Evolutionary conservation across 64 coral and sea anemone species (phyloP).

Genomic region (Pachyseris speciosa): DNA sequence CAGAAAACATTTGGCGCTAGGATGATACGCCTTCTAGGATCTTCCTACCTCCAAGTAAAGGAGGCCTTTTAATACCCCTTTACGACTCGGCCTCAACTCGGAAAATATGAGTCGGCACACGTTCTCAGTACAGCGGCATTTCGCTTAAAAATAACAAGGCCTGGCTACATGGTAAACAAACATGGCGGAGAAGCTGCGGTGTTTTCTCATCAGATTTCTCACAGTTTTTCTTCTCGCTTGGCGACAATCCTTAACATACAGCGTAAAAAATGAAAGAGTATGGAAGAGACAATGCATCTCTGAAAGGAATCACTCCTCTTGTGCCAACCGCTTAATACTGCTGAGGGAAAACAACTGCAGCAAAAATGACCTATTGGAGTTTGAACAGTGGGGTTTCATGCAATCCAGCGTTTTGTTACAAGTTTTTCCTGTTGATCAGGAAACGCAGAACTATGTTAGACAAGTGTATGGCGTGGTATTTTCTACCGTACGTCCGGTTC

Average conservation of each 20-base stretch:
- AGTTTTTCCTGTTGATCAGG: constrained; percentile 65
- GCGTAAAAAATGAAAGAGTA: not conserved
- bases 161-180: not conserved
- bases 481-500: constrained; percentile 63
- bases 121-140: not conserved
- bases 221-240: not conserved
- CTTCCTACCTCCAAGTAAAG: too few species aligned
- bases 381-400: constrained; percentile 69
- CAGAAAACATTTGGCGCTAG: too few species aligned
- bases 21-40: too few species aligned
- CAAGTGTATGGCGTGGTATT: constrained; percentile 76
- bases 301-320: not conserved
- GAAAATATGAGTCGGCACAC: too few species aligned
- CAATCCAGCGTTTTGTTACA: constrained; percentile 50
- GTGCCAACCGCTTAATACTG: not conserved
- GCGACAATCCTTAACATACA: not conserved
- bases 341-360: not conserved
- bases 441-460: constrained; percentile 75
- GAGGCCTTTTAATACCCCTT: too few species aligned
- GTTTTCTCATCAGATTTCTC: not conserved
- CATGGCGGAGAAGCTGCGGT: not conserved
- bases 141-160: not conserved
- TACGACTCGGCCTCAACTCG: too few species aligned
- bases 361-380: not conserved
- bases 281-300: not conserved